These are phyloP conservation scores for Teleiodes luculella DNA, from an alignment of 2,888 invertebrate species.

Conservation along the genomic window DNA sequence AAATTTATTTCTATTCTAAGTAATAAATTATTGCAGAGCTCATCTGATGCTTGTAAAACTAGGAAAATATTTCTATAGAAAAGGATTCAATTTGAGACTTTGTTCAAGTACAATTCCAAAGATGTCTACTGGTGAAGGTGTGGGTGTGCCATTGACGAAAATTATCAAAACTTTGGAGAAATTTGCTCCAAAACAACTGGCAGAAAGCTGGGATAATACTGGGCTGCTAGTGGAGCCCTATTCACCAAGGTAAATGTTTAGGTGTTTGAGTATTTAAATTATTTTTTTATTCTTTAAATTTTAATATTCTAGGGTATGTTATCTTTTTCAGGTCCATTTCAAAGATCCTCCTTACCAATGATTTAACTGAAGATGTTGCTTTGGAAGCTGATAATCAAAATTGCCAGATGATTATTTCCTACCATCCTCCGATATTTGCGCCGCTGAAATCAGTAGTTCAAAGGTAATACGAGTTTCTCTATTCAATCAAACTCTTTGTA, in stretches of 20 bases:
- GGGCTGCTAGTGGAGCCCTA: conserved; percentile 92
- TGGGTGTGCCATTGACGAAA: conserved; percentile 65
- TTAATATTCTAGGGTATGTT: too few species aligned
- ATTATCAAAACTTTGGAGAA: conserved; percentile 80
- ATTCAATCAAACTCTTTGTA: too few species aligned
- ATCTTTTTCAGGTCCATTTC: conserved; percentile 67
- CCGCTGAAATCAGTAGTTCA: conserved; percentile 89
- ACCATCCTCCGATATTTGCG: conserved; percentile 97
- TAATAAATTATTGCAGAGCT: conserved; percentile 37
- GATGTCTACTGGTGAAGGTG: conserved; percentile 51
- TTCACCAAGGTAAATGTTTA: conserved; percentile 61
- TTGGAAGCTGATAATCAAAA: conserved; percentile 85
- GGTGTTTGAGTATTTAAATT: too few species aligned
- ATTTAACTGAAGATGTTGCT: conserved; percentile 92
- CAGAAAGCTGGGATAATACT: conserved; percentile 97
- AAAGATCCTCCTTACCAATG: conserved; percentile 91
- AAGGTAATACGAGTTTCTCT: conserved; percentile 75
- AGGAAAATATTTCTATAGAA: conserved; percentile 36
- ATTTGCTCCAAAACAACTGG: conserved; percentile 84
- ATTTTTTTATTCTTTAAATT: not conserved
- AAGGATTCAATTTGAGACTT: conserved; percentile 22
- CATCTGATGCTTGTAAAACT: conserved; percentile 58
- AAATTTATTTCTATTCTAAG: not conserved
- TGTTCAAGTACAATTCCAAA: conserved; percentile 27
- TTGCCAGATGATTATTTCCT: conserved; percentile 90